Evolutionary conservation across 2,113 vertebrate species (phyloP), one percentile per base, ranked within the genome.

Genomic region (Ranitomeya imitator): DNA sequence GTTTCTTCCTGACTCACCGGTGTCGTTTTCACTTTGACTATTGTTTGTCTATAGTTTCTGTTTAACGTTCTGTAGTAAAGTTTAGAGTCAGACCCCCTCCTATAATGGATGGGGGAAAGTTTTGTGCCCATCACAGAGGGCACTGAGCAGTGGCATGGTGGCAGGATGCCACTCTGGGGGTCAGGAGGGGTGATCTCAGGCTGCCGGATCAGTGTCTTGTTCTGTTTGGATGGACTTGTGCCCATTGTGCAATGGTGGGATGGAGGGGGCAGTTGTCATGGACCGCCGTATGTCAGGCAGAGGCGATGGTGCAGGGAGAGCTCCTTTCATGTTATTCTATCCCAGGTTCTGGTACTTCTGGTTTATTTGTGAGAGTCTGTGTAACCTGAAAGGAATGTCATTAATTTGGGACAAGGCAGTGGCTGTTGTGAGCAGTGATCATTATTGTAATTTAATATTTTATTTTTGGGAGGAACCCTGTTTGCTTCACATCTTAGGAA

Each of bases 321-420:
- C 19, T 82, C 18, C 14, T 63, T 77, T 10, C 14, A 57, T n/a
- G n/a, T 26, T 61, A 7, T 19, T 52, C 9, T 51, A 6, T 37
- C 76, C 21, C 45, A 10, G 55, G 59, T 79, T 85, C 79, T 60
- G 80, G 55, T 69, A 76, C 57, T 83, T 60, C 61, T 23, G 63
- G 54, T 81, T 65, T 81, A 23, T 74, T 6, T 74, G 11, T 94
- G 94, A 94, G 94, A 95, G 95, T 92, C 90, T 80, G 92, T 87
- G 94, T 96, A 95, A 95, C 94, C 92, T 93, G 93, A 95, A 95
- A 95, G 94, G 95, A 95, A 96, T 96, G 95, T 94, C 93, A 95
- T 96, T 95, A 96, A 96, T 96, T 94, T 95, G 95, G 95, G 95
- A 95, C 95, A 93, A 95, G 94, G 94, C 92, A 93, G 94, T 95